phyloP scores from a whole-genome alignment of 2,888 invertebrate species.

The Diaperis boleti region DNA sequence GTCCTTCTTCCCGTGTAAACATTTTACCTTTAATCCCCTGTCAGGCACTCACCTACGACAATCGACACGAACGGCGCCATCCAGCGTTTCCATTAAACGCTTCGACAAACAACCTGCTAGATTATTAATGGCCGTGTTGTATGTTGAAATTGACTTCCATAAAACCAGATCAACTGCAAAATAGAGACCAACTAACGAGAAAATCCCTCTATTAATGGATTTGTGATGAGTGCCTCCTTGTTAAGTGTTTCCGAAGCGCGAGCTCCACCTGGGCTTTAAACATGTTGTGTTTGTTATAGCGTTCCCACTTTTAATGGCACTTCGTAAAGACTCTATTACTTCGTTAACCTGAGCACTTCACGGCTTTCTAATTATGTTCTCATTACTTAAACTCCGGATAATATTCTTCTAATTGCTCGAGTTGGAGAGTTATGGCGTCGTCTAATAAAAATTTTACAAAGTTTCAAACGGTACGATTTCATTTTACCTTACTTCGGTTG shows the following conservation, averaged over 20 bases:
- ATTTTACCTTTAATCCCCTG: constrained; percentile 47
- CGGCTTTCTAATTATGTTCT: constrained; percentile 19
- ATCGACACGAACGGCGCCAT: constrained; percentile 58
- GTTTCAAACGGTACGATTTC: constrained; percentile 8
- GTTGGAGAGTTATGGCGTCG: constrained; percentile 1
- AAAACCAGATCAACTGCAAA: constrained; percentile 47
- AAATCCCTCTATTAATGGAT: constrained; percentile 40
- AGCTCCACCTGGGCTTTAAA: constrained; percentile 2
- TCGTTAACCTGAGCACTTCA: constrained; percentile 22
- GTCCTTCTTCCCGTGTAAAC: constrained; percentile 46
- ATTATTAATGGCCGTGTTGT: constrained; percentile 61
- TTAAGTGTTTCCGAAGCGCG: constrained; percentile 11
- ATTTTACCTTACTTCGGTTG: not conserved
- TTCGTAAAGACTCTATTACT: constrained; percentile 22
- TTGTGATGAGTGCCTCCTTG: constrained; percentile 19
- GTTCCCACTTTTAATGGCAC: constrained; percentile 7
- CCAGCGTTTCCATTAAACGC: constrained; percentile 62
- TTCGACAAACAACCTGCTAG: constrained; percentile 57
- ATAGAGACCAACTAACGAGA: constrained; percentile 47
- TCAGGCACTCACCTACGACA: constrained; percentile 48
- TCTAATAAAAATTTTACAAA: constrained; percentile 26
- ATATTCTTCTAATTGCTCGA: not conserved
- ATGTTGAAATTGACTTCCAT: constrained; percentile 58
- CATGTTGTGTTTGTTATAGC: not conserved
- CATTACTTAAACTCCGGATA: constrained; percentile 14